phyloP scores from a whole-genome alignment of 2,797 vertebrate genomes.

The Oryzias dopingdopingensis region DNA sequence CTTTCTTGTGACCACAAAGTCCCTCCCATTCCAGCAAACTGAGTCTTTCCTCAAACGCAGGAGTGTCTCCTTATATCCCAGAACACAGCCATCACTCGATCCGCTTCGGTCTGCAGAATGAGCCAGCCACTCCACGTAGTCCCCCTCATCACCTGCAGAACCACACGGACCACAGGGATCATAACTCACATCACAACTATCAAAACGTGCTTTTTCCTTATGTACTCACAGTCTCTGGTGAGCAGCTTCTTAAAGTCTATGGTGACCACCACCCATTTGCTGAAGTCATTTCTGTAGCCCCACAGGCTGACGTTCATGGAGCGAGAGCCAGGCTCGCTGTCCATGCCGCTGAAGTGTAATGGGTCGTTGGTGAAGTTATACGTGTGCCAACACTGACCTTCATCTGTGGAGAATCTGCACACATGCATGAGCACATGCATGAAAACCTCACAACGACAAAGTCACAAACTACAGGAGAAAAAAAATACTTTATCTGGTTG shows the following conservation, averaged over 20 bases:
- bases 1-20: constrained; percentile 73
- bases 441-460: no score
- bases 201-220: background rate
- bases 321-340: constrained; percentile 88
- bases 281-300: constrained; percentile 84
- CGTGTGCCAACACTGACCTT: constrained; percentile 90
- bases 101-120: constrained; percentile 84
- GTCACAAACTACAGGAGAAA: no score
- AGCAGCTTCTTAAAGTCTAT: constrained; percentile 89
- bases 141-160: constrained; percentile 79
- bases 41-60: constrained; percentile 79
- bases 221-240: constrained; percentile 84
- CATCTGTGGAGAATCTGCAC: constrained; percentile 91
- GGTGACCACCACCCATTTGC: constrained; percentile 90
- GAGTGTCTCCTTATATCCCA: constrained; percentile 90
- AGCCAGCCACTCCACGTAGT: constrained; percentile 90
- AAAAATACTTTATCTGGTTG: constrained; percentile 83
- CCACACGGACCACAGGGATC: constrained; percentile 1
- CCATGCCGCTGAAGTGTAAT: constrained; percentile 88
- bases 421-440: no score
- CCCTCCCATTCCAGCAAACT: constrained; percentile 67
- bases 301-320: constrained; percentile 93
- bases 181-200: no score
- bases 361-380: constrained; percentile 83
- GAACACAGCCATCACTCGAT: constrained; percentile 85